Conservation (phyloP, 2,113 vertebrate genomes). For the Setophaga coronata region DNA sequence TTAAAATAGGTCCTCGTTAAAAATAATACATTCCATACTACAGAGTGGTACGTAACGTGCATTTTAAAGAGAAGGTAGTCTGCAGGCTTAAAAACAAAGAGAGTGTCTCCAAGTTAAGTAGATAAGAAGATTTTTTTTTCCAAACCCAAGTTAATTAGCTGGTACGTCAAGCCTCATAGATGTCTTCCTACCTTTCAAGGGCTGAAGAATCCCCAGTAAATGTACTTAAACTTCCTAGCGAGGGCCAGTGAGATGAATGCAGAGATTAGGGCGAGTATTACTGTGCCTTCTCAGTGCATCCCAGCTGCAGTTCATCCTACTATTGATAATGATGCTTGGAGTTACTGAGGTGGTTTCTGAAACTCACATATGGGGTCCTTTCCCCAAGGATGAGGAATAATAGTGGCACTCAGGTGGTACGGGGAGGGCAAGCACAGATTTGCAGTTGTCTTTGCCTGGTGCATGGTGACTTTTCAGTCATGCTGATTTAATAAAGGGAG, state of each 20-base stretch:
- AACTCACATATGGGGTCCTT: conserved; percentile 48
- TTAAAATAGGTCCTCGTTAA: conserved; percentile 64
- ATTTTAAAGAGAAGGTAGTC: conserved; percentile 69
- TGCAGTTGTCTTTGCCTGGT: conserved; percentile 29
- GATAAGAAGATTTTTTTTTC: conserved; percentile 65
- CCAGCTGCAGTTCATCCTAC: conserved; percentile 66
- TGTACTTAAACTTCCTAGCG: conserved; percentile 69
- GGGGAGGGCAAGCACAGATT: conserved; percentile 47
- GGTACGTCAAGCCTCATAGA: conserved; percentile 61
- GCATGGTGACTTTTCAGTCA: background rate
- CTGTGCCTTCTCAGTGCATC: conserved; percentile 34
- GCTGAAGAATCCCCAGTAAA: conserved; percentile 59
- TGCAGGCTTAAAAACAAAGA: conserved; percentile 69
- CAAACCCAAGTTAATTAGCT: conserved; percentile 64
- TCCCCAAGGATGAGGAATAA: conserved; percentile 62
- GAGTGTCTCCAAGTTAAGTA: conserved; percentile 63
- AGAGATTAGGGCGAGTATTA: conserved; percentile 60
- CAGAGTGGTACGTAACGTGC: conserved; percentile 22
- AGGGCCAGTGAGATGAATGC: conserved; percentile 62
- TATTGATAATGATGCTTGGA: conserved; percentile 72
- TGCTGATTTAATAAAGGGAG: background rate
- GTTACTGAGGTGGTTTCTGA: conserved; percentile 56
- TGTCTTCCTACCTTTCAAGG: conserved; percentile 56
- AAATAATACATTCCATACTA: conserved; percentile 62
- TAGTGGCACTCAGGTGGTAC: conserved; percentile 62